Conservation (phyloP, 2,888 invertebrate genomes). For the Phaedon cochleariae region DNA sequence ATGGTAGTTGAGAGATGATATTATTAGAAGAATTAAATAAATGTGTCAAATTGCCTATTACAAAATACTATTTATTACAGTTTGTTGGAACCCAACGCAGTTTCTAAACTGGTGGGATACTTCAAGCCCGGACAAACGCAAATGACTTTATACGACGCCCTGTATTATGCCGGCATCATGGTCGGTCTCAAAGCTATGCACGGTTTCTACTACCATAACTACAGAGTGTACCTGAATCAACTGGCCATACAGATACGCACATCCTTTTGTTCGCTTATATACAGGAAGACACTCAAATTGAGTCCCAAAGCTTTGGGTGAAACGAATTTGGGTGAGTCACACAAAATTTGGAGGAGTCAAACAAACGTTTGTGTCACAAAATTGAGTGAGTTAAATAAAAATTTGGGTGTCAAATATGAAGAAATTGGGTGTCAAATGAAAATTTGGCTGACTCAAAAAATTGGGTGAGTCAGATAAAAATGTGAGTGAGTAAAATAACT, state of each 20-base stretch:
- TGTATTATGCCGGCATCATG: conserved; percentile 74
- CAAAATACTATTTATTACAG: conserved; percentile 60
- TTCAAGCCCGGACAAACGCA: conserved; percentile 67
- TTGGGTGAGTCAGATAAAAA: too few species aligned
- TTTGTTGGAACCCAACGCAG: conserved; percentile 70
- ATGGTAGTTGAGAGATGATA: too few species aligned
- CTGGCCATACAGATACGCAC: conserved; percentile 83
- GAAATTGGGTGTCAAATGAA: too few species aligned
- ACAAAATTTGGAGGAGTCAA: too few species aligned
- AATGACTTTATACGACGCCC: conserved; percentile 67
- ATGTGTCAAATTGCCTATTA: too few species aligned
- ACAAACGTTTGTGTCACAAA: too few species aligned
- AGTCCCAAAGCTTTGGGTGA: conserved; percentile 42
- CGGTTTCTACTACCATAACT: conserved; percentile 76
- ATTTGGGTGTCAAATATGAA: too few species aligned
- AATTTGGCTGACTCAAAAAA: too few species aligned
- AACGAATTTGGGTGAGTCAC: conserved; percentile 41
- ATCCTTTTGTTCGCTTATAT: conserved; percentile 82
- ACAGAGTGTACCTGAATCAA: conserved; percentile 76
- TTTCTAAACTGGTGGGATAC: conserved; percentile 74
- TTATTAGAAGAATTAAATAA: too few species aligned
- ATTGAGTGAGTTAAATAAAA: too few species aligned
- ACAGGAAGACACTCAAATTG: conserved; percentile 59
- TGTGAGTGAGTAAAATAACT: too few species aligned
- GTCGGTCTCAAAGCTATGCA: conserved; percentile 71